These are phyloP conservation scores for Loripinus fragilis DNA, from an alignment of 2,888 invertebrate species.

Conservation along the genomic window DNA sequence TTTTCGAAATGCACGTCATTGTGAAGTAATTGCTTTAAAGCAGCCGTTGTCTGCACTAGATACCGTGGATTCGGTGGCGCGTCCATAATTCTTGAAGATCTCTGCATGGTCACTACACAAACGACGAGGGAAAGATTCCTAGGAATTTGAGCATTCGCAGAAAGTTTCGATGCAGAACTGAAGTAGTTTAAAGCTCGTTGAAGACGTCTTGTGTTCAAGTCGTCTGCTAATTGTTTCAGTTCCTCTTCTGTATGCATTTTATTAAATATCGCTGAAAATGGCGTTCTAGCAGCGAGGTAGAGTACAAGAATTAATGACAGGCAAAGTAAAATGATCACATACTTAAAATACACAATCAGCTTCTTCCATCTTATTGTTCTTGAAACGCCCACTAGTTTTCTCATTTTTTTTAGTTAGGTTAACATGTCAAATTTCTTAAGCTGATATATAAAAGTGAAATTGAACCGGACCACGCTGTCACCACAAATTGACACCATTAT, in stretches of 20 bases:
- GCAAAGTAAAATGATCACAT: neutral
- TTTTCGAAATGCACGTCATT: slow-evolving; percentile 41
- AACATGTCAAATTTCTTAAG: too few species aligned
- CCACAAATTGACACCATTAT: too few species aligned
- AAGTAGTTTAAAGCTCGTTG: slow-evolving; percentile 53
- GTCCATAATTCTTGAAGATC: slow-evolving; percentile 50
- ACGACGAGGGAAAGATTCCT: slow-evolving; percentile 53
- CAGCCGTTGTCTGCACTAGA: slow-evolving; percentile 68
- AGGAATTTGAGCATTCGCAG: neutral
- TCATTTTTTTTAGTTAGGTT: too few species aligned
- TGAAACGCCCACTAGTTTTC: too few species aligned
- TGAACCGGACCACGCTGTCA: too few species aligned
- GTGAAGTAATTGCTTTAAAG: slow-evolving; percentile 53
- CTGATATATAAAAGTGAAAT: too few species aligned
- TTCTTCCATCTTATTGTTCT: too few species aligned
- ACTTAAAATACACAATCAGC: neutral
- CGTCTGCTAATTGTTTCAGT: slow-evolving; percentile 35
- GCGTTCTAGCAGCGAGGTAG: slow-evolving; percentile 20
- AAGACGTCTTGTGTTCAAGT: slow-evolving; percentile 43
- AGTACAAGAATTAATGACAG: neutral
- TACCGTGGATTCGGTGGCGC: slow-evolving; percentile 65
- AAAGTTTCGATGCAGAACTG: neutral
- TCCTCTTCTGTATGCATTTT: slow-evolving; percentile 30
- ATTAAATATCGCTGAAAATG: slow-evolving; percentile 55
- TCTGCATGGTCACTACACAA: slow-evolving; percentile 70